Evolutionary conservation across 2,797 vertebrate genomes (phyloP).

Genomic region (Tangara arthus): DNA sequence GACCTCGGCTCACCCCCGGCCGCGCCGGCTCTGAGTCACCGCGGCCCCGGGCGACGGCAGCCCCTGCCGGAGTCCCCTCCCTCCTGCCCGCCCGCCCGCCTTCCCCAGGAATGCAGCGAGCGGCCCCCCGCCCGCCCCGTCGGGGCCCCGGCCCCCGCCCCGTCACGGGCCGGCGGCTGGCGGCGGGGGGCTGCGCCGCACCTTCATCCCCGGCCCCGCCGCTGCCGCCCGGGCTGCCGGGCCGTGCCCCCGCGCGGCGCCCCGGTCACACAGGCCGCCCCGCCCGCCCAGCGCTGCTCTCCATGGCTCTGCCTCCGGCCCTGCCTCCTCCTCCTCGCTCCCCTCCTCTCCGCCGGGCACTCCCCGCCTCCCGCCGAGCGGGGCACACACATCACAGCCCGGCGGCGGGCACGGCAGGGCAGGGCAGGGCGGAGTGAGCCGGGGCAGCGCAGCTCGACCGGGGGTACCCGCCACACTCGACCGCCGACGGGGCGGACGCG

Average conservation of each 20-base stretch:
- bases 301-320: slow-evolving; percentile 42
- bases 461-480: neutral
- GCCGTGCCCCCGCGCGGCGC: slow-evolving; percentile 36
- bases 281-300: neutral
- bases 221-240: neutral
- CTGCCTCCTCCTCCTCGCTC: neutral
- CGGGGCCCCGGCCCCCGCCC: neutral
- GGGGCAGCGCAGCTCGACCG: neutral
- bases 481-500: accelerated
- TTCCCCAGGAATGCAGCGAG: neutral
- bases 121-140: neutral
- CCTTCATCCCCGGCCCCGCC: neutral
- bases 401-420: neutral
- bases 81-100: slow-evolving; percentile 1
- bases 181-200: neutral
- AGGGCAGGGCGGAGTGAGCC: no score
- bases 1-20: slow-evolving; percentile 4
- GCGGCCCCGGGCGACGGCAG: slow-evolving; percentile 14
- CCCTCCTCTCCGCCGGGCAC: neutral
- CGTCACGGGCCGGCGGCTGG: neutral
- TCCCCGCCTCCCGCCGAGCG: neutral
- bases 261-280: neutral
- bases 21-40: slow-evolving; percentile 29
- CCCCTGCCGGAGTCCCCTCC: slow-evolving; percentile 10
- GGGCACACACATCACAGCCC: slow-evolving; percentile 9